A percentile compares a stretch with the other conserved stretches of the same genome.
Conservation (phyloP, 2,113 vertebrate species). For the Crotalus viridis region DNA sequence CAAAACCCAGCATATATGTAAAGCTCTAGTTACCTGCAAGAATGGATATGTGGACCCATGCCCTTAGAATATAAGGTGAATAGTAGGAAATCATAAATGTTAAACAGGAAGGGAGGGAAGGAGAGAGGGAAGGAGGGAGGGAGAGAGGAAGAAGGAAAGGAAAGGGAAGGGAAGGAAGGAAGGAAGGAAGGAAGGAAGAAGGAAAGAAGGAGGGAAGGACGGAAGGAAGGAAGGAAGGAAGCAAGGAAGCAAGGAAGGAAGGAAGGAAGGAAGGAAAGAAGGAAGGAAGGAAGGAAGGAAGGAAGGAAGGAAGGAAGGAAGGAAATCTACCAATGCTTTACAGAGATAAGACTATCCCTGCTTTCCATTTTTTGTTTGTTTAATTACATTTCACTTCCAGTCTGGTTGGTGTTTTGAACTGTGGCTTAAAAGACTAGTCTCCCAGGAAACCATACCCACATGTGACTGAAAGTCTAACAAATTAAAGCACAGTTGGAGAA, state of each 20-base stretch:
- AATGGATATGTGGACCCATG: neutral
- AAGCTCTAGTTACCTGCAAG: neutral
- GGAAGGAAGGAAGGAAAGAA: neutral
- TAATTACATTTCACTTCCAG: slow-evolving; percentile 52
- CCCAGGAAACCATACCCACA: slow-evolving; percentile 58
- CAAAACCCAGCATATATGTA: neutral
- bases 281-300: neutral
- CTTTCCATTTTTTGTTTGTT: slow-evolving; percentile 22
- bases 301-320: neutral
- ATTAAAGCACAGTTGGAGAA: slow-evolving; percentile 29
- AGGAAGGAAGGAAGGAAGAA: neutral
- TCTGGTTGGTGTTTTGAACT: slow-evolving; percentile 54
- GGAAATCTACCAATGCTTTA: slow-evolving; percentile 18
- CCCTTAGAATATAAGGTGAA: neutral
- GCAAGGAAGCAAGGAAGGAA: too few species aligned
- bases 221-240: neutral
- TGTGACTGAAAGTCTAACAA: slow-evolving; percentile 44
- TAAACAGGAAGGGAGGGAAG: neutral
- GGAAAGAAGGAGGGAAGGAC: neutral
- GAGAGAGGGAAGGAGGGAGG: neutral
- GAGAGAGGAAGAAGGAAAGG: neutral
- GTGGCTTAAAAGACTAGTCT: slow-evolving; percentile 56
- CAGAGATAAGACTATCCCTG: neutral
- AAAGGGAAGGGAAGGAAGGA: neutral
- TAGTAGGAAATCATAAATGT: neutral